Evolutionary conservation across 2,113 vertebrate genomes (phyloP).

Genomic region (Tetraodon nigroviridis): DNA sequence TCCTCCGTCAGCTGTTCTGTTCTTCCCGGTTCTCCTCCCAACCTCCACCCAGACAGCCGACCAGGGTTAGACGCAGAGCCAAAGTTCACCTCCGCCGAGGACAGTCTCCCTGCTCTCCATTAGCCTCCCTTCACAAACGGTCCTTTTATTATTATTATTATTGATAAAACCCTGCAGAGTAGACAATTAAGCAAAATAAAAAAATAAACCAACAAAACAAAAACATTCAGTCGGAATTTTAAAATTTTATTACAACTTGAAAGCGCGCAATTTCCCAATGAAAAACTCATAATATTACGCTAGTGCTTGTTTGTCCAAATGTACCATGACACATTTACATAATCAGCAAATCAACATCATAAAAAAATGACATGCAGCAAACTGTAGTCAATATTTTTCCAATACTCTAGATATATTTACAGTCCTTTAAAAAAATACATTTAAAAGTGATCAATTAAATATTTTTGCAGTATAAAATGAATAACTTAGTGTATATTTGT

Average conservation of each 20-base stretch:
- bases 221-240: slow-evolving; percentile 32
- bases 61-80: slow-evolving; percentile 43
- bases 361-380: slow-evolving; percentile 32
- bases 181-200: neutral
- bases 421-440: slow-evolving; percentile 52
- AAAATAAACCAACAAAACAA: too few relatives aligned
- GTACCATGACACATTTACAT: slow-evolving; percentile 7
- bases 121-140: slow-evolving; percentile 27
- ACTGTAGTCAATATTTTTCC: slow-evolving; percentile 15
- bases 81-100: slow-evolving; percentile 40
- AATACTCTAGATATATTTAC: slow-evolving; percentile 34
- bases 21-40: too few relatives aligned
- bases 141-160: slow-evolving; percentile 17
- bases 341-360: slow-evolving; percentile 6
- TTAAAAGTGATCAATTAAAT: slow-evolving; percentile 53
- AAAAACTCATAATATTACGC: slow-evolving; percentile 11
- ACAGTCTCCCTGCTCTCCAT: slow-evolving; percentile 34
- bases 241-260: slow-evolving; percentile 69
- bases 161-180: slow-evolving; percentile 15
- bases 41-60: slow-evolving; percentile 24
- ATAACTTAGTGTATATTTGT: slow-evolving; percentile 65
- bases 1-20: slow-evolving; percentile 10
- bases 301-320: slow-evolving; percentile 37
- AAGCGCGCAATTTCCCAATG: slow-evolving; percentile 34
- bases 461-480: slow-evolving; percentile 63